A percentile compares a stretch with the other conserved stretches of the same genome.
These are phyloP conservation scores for Sinopyrophorus schimmeli DNA, from an alignment of 2,888 invertebrate genomes.

Conservation along the genomic window DNA sequence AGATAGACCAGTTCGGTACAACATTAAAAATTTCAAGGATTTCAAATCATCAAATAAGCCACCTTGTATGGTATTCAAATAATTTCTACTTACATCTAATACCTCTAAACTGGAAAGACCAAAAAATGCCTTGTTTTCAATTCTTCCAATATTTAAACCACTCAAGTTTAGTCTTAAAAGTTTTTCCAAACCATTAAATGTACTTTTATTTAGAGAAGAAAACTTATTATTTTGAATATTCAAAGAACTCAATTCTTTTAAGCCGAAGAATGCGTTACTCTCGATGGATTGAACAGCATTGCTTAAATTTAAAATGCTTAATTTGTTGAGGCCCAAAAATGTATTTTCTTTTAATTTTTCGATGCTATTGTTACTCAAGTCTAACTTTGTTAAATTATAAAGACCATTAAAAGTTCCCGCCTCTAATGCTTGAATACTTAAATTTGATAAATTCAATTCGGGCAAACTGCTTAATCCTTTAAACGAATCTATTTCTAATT, in stretches of 20 bases:
- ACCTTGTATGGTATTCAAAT: neutral
- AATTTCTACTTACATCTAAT: slow-evolving; percentile 8
- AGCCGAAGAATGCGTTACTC: slow-evolving; percentile 5
- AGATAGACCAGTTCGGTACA: neutral
- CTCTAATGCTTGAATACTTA: slow-evolving; percentile 3
- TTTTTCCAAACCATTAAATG: slow-evolving; percentile 7
- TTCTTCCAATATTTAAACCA: neutral
- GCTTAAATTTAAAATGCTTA: slow-evolving; percentile 3
- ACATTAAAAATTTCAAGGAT: neutral
- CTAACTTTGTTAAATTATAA: slow-evolving; percentile 1
- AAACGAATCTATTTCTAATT: slow-evolving; percentile 4
- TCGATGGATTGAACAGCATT: slow-evolving; percentile 11
- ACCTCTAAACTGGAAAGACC: slow-evolving; percentile 4
- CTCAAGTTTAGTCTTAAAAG: slow-evolving; percentile 8
- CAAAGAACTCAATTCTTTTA: slow-evolving; percentile 5
- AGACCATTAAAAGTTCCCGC: slow-evolving; percentile 3
- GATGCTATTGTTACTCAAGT: slow-evolving; percentile 11
- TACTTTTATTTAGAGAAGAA: neutral
- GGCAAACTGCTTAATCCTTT: slow-evolving; percentile 3
- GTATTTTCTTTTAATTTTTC: neutral
- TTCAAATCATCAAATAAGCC: slow-evolving; percentile 1
- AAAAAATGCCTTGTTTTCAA: slow-evolving; percentile 7
- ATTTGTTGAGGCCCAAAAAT: slow-evolving; percentile 4
- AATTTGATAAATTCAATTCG: slow-evolving; percentile 5
- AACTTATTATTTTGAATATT: slow-evolving; percentile 12